Evolutionary conservation across 2,113 vertebrate genomes (phyloP), one percentile per base, ranked within the genome.

Genomic region (Labeo catla): DNA sequence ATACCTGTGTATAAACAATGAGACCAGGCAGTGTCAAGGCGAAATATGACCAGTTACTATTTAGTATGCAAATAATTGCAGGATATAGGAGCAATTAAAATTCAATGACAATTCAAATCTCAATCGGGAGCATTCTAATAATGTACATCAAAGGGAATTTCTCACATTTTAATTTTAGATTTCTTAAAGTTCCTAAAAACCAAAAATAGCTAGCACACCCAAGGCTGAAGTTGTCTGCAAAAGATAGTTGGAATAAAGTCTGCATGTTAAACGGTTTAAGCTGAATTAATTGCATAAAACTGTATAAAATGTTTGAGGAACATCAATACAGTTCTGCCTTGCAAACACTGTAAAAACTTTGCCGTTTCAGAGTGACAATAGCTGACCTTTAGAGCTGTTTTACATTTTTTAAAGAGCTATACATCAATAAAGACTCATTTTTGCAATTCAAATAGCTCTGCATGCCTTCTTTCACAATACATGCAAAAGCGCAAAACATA

Each of bases 371-470:
- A 15, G 12, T 23, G 73, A 50, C n/a, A 50, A 50, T 50, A 76
- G n/a, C n/a, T 76, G 45, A 76, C 45, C 45, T 76, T 76, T 76
- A 50, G 73, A 50, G 45, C n/a, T 23, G n/a, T 49, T 76, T 76
- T 11, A 23, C 21, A 74, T 74, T 74, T 47, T 23, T 23, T 47
- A 11, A 45, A 47, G 43, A 74, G 12, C 5, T 2, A 2, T 74
- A 49, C 72, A 73, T 2, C 68, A 73, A 74, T 23, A n/a, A 63
- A 47, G 8, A 73, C 21, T 0, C 0, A 49, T 49, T 76, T 74
- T 28, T 76, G 73, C 45, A 76, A 76, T 50, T 49, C n/a, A 76
- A 76, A 49, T 28, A 49, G 6, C 45, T 50, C n/a, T 13, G 12
- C 45, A 50, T 28, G n/a, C 43, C 6, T 76, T 28, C 21, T 76